A percentile compares a stretch with the other conserved stretches of the same genome.
Evolutionary conservation across 2,797 vertebrate species (phyloP).

Genomic region (Peromyscus melanophrys): DNA sequence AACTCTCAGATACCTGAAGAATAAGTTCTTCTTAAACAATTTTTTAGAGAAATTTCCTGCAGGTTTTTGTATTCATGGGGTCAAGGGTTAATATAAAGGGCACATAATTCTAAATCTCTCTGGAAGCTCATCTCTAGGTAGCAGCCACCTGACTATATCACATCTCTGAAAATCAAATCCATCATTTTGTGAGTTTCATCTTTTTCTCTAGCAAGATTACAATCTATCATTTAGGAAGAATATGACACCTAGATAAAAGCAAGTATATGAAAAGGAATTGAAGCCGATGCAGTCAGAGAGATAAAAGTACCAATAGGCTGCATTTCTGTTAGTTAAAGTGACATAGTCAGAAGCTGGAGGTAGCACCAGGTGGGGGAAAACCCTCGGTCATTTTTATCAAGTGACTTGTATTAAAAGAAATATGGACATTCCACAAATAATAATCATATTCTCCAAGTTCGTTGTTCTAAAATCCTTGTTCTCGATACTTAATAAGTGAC

Average conservation of each 20-base stretch:
- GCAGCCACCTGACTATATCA: constrained; percentile 55
- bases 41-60: constrained; percentile 23
- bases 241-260: constrained; percentile 83
- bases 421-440: constrained; percentile 68
- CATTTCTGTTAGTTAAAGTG: constrained; percentile 79
- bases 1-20: background rate
- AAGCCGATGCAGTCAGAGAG: constrained; percentile 64
- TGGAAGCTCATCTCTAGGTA: background rate
- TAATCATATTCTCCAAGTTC: constrained; percentile 49
- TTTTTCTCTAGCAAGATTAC: constrained; percentile 78
- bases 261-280: constrained; percentile 80
- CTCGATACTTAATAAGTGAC: background rate
- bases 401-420: constrained; percentile 41
- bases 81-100: constrained; percentile 50
- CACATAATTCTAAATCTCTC: background rate
- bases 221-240: constrained; percentile 81
- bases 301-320: constrained; percentile 73
- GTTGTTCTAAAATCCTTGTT: constrained; percentile 56
- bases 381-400: constrained; percentile 75
- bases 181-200: constrained; percentile 76
- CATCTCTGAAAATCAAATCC: constrained; percentile 78
- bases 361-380: background rate
- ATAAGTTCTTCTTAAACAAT: constrained; percentile 28
- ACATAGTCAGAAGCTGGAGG: constrained; percentile 52
- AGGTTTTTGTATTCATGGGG: constrained; percentile 6